These are phyloP conservation scores for Cetonia aurata DNA, from an alignment of 2,888 invertebrate genomes.

Conservation along the genomic window DNA sequence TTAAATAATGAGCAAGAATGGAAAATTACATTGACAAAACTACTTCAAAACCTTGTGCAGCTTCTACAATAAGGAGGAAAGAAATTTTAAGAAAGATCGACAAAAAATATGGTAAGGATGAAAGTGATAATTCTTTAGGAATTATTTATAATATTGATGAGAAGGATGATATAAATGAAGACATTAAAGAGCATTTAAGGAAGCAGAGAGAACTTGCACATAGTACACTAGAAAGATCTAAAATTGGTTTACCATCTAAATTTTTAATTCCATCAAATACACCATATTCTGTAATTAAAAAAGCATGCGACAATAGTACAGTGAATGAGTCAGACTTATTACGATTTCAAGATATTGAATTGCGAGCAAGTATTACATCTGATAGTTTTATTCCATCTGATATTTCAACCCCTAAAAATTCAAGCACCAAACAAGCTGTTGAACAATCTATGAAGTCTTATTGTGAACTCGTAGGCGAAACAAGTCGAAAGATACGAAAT, in stretches of 20 bases:
- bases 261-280: constrained; percentile 53
- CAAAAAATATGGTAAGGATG: constrained; percentile 35
- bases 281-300: constrained; percentile 23
- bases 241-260: constrained; percentile 57
- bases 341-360: neutral
- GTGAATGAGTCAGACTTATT: constrained; percentile 61
- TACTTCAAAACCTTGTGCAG: constrained; percentile 65
- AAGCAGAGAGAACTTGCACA: constrained; percentile 55
- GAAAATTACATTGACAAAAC: constrained; percentile 49
- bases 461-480: constrained; percentile 49
- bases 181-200: constrained; percentile 41
- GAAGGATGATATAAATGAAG: constrained; percentile 16
- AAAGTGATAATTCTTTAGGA: constrained; percentile 18
- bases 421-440: constrained; percentile 13
- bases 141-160: constrained; percentile 40
- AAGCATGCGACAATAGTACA: constrained; percentile 55
- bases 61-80: constrained; percentile 65
- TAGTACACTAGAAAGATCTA: constrained; percentile 53
- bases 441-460: constrained; percentile 29
- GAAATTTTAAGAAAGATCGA: constrained; percentile 43
- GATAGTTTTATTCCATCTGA: constrained; percentile 39
- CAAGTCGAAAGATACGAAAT: constrained; percentile 55
- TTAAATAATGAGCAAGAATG: neutral
- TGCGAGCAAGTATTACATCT: constrained; percentile 16
- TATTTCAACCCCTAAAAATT: constrained; percentile 38